A percentile compares a stretch with the other conserved stretches of the same genome.
Evolutionary conservation across 2,797 vertebrate genomes (phyloP).

Genomic region (Sebastes kiyomatsui): DNA sequence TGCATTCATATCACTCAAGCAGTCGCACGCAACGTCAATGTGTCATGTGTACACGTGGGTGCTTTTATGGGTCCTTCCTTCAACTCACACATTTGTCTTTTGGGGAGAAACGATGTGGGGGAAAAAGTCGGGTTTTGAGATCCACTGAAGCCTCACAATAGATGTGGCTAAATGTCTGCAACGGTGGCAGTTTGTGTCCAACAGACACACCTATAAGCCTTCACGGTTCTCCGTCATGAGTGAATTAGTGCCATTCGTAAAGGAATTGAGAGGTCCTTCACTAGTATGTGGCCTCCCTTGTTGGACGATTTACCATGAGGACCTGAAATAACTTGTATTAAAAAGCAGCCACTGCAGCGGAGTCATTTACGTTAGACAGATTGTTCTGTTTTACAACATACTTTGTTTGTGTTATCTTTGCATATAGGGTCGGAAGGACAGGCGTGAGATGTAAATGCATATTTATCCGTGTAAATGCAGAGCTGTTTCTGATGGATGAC

Average conservation of each 20-base stretch:
- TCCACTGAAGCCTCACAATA: background rate
- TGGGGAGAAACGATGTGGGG: background rate
- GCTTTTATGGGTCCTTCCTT: background rate
- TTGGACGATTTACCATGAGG: background rate
- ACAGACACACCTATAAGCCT: background rate
- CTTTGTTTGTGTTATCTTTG: background rate
- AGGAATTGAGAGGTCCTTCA: background rate
- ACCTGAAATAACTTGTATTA: background rate
- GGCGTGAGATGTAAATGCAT: background rate
- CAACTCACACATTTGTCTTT: background rate
- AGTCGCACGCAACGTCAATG: constrained; percentile 18
- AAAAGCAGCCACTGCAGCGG: background rate
- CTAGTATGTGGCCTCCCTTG: background rate
- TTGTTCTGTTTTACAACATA: background rate
- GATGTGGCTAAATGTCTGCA: background rate
- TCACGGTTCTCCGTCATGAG: background rate
- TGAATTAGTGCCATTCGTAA: background rate
- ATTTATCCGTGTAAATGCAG: background rate
- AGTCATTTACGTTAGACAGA: background rate
- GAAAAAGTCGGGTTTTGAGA: background rate
- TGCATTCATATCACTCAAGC: constrained; percentile 22
- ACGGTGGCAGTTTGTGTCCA: background rate
- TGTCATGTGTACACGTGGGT: constrained; percentile 5
- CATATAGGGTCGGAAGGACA: background rate
- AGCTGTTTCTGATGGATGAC: background rate